Evolutionary conservation across 2,888 invertebrate genomes (phyloP).

Genomic region (Oxytorus armatus): DNA sequence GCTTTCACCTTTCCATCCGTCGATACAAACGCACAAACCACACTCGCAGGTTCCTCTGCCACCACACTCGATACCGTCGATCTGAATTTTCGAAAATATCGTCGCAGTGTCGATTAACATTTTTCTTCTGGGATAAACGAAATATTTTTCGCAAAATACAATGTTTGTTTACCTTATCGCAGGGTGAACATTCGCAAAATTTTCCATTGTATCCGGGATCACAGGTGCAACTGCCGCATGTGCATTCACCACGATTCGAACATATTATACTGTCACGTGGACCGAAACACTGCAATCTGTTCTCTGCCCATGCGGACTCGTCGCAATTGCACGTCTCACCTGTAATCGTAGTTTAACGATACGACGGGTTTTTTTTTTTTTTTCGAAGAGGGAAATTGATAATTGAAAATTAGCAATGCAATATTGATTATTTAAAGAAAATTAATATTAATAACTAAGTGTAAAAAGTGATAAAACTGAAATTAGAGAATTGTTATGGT

Average conservation of each 20-base stretch:
- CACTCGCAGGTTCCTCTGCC: conserved; percentile 75
- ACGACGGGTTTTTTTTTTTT: too few relatives aligned
- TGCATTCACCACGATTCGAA: conserved; percentile 91
- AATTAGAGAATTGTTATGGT: too few relatives aligned
- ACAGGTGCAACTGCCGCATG: conserved; percentile 91
- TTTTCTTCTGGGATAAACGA: conserved; percentile 30
- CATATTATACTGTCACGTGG: conserved; percentile 86
- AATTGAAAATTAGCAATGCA: too few relatives aligned
- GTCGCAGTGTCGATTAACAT: conserved; percentile 19
- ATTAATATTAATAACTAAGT: too few relatives aligned
- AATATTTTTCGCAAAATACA: too few relatives aligned
- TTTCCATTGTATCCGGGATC: conserved; percentile 86
- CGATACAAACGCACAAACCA: conserved; percentile 74
- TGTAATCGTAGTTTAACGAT: conserved; percentile 50
- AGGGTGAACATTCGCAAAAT: conserved; percentile 88
- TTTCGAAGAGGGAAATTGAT: too few relatives aligned
- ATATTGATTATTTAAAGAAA: too few relatives aligned
- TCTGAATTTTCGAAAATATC: conserved; percentile 58
- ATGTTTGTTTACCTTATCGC: conserved; percentile 84
- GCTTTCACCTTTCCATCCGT: conserved; percentile 74
- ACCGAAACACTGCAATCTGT: conserved; percentile 86
- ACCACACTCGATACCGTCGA: conserved; percentile 76
- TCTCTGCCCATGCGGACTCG: conserved; percentile 84
- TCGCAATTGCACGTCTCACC: conserved; percentile 87
- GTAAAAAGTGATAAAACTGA: too few relatives aligned